A percentile compares a stretch with the other conserved stretches of the same genome.
These are phyloP conservation scores for Polypedilum pembai DNA, from an alignment of 1,140 invertebrate genomes.

Conservation along the genomic window DNA sequence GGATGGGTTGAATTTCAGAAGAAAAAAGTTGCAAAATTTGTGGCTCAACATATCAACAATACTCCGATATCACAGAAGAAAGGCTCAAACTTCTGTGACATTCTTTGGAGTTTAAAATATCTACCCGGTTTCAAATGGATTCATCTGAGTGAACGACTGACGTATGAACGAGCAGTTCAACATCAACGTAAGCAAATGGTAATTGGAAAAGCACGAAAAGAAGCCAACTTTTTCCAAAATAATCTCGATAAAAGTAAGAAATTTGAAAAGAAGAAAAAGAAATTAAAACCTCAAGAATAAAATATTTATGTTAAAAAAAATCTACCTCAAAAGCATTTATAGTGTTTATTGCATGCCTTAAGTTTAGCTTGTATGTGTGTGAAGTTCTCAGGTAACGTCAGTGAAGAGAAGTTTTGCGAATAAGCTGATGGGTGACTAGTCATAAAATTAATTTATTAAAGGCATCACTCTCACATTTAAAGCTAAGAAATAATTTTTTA, in stretches of 20 bases:
- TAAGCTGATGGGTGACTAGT: background rate
- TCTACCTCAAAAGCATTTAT: too few species aligned
- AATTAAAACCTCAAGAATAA: slow-evolving; percentile 19
- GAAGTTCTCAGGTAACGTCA: background rate
- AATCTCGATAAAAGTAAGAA: slow-evolving; percentile 74
- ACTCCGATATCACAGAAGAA: slow-evolving; percentile 80
- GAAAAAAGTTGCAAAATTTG: slow-evolving; percentile 79
- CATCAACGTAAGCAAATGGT: slow-evolving; percentile 80
- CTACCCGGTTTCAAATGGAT: slow-evolving; percentile 91
- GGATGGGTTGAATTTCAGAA: slow-evolving; percentile 95
- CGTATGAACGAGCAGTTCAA: slow-evolving; percentile 83
- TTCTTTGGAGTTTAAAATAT: slow-evolving; percentile 94
- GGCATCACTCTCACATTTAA: too few species aligned
- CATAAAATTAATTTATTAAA: too few species aligned
- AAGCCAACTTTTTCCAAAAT: slow-evolving; percentile 75
- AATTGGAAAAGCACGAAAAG: slow-evolving; percentile 83
- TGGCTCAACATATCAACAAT: slow-evolving; percentile 75
- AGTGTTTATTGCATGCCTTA: too few species aligned
- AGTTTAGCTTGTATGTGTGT: too few species aligned
- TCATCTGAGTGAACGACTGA: slow-evolving; percentile 84
- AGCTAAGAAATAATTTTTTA: too few species aligned
- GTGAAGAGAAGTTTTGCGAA: background rate
- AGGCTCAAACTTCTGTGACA: slow-evolving; percentile 71
- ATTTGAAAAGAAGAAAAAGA: slow-evolving; percentile 48
- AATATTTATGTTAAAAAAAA: background rate